Base-by-base conservation (phyloP, 2,888 invertebrate genomes). In the Koerneria pararmatus region DNA sequence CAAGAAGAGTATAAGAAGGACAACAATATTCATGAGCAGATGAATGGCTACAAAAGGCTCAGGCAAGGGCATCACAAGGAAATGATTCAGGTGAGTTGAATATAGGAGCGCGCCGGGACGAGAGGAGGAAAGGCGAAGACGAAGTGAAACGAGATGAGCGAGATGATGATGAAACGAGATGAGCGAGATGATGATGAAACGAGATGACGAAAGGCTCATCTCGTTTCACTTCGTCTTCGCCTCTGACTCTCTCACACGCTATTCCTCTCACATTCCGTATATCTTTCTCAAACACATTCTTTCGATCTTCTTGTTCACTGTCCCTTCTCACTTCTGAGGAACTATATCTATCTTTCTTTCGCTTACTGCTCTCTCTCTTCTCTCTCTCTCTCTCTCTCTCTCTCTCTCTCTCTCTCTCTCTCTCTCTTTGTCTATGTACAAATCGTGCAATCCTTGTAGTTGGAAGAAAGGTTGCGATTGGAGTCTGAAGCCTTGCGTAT, bases 401-500 rank as follows among this genome's bases (percentile, higher is more conserved):
- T n/a, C n/a, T n/a, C n/a, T n/a, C n/a, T n/a, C n/a, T n/a, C n/a
- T n/a, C n/a, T n/a, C n/a, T n/a, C n/a, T n/a, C n/a, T n/a, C n/a
- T n/a, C n/a, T n/a, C n/a, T n/a, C n/a, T n/a, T n/a, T n/a, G n/a
- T n/a, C n/a, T n/a, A n/a, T n/a, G n/a, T n/a, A n/a, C n/a, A n/a
- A n/a, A n/a, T n/a, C n/a, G n/a, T n/a, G n/a, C 22, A 32, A 6
- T 8, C 31, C 2, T 71, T 82, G 29, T 77, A 95, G 88, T 88
- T 95, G 78, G 97, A 98, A 85, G 93, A 94, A 85, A 90, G 91
- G 80, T 95, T 95, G 87, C 91, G 92, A 85, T 89, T 91, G 80
- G 97, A 98, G 86, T 92, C 97, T 89, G 95, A 97, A 83, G 91
- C 91, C 80, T 93, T 97, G 86, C 94, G 95, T 86, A 89, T 90